Evolutionary conservation across 2,888 invertebrate genomes (phyloP).

Genomic region (Blera fallax): DNA sequence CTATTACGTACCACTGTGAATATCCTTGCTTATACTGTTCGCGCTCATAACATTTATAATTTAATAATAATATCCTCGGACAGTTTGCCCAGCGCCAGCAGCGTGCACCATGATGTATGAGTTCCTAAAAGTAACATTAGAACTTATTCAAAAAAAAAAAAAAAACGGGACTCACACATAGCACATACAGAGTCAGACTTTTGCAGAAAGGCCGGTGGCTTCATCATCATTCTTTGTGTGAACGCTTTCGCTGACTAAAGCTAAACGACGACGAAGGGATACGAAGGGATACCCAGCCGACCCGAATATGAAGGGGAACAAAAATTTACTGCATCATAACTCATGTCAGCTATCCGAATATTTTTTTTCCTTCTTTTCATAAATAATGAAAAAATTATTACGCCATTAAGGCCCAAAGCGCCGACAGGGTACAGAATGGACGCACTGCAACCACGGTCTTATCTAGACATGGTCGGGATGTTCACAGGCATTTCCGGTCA

Average conservation of each 20-base stretch:
- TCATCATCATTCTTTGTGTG: background rate
- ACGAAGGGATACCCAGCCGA: background rate
- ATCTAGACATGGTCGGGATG: background rate
- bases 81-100: background rate
- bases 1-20: background rate
- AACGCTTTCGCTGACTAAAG: conserved; percentile 21
- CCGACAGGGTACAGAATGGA: background rate
- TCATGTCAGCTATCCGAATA: conserved; percentile 56
- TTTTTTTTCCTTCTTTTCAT: conserved; percentile 12
- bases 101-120: conserved; percentile 26
- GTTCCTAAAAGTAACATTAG: conserved; percentile 50
- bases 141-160: conserved; percentile 22
- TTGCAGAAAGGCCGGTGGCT: background rate
- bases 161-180: too few relatives aligned
- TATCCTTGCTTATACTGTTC: background rate
- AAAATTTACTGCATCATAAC: conserved; percentile 63
- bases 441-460: background rate
- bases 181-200: too few relatives aligned
- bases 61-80: conserved; percentile 31
- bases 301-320: background rate
- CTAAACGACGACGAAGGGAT: background rate
- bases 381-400: conserved; percentile 49
- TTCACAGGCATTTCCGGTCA: conserved; percentile 15
- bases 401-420: conserved; percentile 30
- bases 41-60: conserved; percentile 14